Evolutionary conservation across 2,797 vertebrate species (phyloP), one percentile per base, ranked within the genome.

Genomic region (Sciaenops ocellatus): DNA sequence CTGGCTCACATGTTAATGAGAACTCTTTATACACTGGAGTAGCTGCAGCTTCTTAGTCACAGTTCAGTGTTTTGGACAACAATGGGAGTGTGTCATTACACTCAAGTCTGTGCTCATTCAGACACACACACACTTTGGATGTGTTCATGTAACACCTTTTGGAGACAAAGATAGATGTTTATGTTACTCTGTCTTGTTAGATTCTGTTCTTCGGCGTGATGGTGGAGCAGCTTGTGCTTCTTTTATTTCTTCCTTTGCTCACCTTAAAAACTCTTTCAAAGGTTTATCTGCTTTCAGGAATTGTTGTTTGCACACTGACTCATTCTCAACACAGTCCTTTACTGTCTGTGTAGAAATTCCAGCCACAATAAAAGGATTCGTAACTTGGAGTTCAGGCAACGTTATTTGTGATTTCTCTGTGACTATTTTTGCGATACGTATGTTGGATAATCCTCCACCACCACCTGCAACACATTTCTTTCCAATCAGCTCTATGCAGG

Each of bases 1-100:
- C 78, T 75, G 78, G 57, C 83, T 89, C 70, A 79, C 82, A 79
- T 87, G 52, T 86, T 87, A 90, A 90, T 87, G 62, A 83, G 65
- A 55, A 47, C 54, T 79, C 48, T 80, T 82, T 69, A 80, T 76
- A 52, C 69, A 34, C 30, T 64, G 38, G 51, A 79, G 47, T 41
- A 56, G 54, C 57, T 65, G 44, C 73, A 67, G 51, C 42, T 73
- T 51, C 59, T 68, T 55, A 71, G 52, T 65, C 65, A 66, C 44
- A 72, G 3, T 52, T 76, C 24, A 38, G 50, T 74, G 77, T 63
- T 66, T 28, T 67, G 16, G n/a, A 60, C 46, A 66, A 48, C 44
- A 54, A 22, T 41, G 6, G 20, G 16, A 38, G 28, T 34, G 26
- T 64, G 42, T 60, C 48, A 77, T 13, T 15, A 17, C 50, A 18